Evolutionary conservation across 1,140 invertebrate genomes (phyloP), one percentile per base, ranked within the genome.

Genomic region (Zelostemma sp.): DNA sequence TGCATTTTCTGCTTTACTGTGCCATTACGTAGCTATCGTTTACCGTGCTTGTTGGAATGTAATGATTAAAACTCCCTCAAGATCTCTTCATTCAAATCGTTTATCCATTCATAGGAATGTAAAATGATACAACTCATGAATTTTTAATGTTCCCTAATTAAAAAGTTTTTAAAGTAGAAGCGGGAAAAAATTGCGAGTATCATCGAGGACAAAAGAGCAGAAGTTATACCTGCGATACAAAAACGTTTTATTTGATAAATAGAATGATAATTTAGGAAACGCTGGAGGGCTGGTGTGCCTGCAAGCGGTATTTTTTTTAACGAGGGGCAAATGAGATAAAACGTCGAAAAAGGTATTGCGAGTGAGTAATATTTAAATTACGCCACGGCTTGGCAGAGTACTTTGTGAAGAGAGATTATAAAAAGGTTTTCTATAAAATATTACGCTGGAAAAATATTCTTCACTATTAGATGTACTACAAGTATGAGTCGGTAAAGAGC

Each of bases 241-340:
- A 63, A 49, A 48, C 1, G 15, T 49, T 56, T 57, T 47, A 31
- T 57, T 56, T 56, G 50, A 35, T 64, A 64, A 56, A 56, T 51
- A 45, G 28, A 50, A 61, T 53, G 47, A 62, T 62, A 54, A 62
- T 62, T 54, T 54, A 49, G 51, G 31, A 38, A 31, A 38, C 35
- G 12, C 11, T 38, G 48, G 53, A 38, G 41, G 33, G 19, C 47
- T 53, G 28, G 35, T 31, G 16, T 31, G 9, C 17, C 45, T 8
- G 46, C 28, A n/a, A 6, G 21, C 46, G 6, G 6, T 48, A 46
- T 53, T 33, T 54, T 28, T 56, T 46, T 56, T 63, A 63, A 63
- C 47, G 51, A 63, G 46, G 18, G 33, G 19, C 19, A 47, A 58
- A 53, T 48, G 62, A 54, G 55, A 53, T 58, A 65, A 65, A 38